Conservation (phyloP, 2,113 vertebrate species). For the Xiphophorus hellerii region DNA sequence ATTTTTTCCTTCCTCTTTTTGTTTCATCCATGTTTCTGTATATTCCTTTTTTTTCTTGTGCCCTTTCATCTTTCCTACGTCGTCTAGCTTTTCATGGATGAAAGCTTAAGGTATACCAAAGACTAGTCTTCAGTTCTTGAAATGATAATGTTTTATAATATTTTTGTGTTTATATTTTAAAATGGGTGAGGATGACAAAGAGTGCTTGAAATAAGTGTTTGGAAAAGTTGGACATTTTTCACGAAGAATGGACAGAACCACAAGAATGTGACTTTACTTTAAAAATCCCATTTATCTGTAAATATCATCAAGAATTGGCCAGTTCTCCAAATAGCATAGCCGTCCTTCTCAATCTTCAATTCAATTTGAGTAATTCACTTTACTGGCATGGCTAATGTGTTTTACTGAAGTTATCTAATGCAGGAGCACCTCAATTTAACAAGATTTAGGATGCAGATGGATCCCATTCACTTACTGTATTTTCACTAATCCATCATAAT, state of each 20-base stretch:
- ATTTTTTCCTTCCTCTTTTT: background rate
- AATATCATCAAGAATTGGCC: background rate
- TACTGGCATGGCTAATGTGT: slow-evolving; percentile 21
- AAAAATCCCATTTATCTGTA: background rate
- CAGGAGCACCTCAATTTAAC: slow-evolving; percentile 18
- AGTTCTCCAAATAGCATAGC: slow-evolving; percentile 8
- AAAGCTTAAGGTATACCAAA: background rate
- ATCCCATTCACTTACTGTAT: slow-evolving; percentile 18
- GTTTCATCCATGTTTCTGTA: background rate
- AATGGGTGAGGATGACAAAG: too few relatives aligned
- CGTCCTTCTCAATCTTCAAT: slow-evolving; percentile 2
- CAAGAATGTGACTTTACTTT: background rate
- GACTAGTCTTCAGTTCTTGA: too few relatives aligned
- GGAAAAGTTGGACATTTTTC: background rate
- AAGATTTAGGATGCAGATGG: slow-evolving; percentile 32
- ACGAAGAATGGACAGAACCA: background rate
- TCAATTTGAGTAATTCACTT: slow-evolving; percentile 40
- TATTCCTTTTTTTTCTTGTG: background rate
- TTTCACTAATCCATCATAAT: slow-evolving; percentile 23
- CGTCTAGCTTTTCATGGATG: background rate
- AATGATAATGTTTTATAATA: too few relatives aligned
- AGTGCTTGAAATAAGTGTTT: background rate
- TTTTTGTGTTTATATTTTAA: too few relatives aligned
- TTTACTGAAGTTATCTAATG: slow-evolving; percentile 18
- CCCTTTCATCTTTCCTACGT: background rate